Evolutionary conservation across 2,113 vertebrate genomes (phyloP).

Genomic region (Trichomycterus rosablanca): DNA sequence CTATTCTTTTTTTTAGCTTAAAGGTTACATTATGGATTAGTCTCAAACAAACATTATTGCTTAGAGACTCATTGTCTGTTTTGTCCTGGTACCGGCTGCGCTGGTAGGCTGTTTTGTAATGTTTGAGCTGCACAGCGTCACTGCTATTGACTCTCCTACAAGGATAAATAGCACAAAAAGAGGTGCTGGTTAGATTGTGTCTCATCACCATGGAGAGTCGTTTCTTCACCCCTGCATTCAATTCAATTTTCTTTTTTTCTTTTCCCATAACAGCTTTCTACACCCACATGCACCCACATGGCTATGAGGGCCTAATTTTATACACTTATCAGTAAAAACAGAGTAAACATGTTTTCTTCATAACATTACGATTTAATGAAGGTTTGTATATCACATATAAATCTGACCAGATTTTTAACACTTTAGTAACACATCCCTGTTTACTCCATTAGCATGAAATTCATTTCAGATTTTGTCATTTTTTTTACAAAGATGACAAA

Average conservation of each 20-base stretch:
- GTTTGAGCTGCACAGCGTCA: constrained; percentile 24
- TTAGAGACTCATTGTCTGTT: background rate
- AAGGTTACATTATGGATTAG: too few relatives aligned
- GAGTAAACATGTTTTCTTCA: too few relatives aligned
- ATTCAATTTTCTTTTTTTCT: constrained; percentile 5
- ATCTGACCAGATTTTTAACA: too few relatives aligned
- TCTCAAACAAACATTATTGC: too few relatives aligned
- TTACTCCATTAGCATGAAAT: too few relatives aligned
- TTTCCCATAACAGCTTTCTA: constrained; percentile 2
- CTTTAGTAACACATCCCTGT: too few relatives aligned
- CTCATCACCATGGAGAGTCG: constrained; percentile 33
- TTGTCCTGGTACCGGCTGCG: background rate
- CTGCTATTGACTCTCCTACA: constrained; percentile 20
- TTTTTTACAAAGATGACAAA: too few relatives aligned
- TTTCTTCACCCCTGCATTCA: constrained; percentile 10
- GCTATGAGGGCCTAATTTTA: background rate
- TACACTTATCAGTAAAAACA: too few relatives aligned
- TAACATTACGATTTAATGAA: too few relatives aligned
- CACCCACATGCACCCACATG: constrained; percentile 12
- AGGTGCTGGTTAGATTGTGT: constrained; percentile 25
- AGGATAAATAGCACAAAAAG: constrained; percentile 17
- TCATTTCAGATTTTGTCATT: too few relatives aligned
- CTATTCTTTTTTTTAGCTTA: too few relatives aligned
- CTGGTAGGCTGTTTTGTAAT: background rate
- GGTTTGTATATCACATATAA: too few relatives aligned